Base-by-base conservation (phyloP, 2,113 vertebrate genomes). In the Merops nubicus region DNA sequence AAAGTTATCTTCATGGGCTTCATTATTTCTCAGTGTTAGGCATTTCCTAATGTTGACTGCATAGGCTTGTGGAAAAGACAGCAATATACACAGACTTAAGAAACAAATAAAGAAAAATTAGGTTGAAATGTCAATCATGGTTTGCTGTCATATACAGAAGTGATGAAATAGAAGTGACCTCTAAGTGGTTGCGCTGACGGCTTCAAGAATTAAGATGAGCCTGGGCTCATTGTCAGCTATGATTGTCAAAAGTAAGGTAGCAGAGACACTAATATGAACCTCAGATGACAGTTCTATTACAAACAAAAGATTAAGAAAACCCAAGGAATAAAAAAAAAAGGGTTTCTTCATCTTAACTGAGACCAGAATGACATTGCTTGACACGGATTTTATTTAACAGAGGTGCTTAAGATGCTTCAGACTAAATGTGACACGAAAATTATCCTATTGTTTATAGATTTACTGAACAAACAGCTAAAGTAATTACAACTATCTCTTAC, bases 191-290 rank as follows among this genome's bases (percentile, higher is more conserved):
- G 67, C 33, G 65, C 17, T 92, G 34, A 62, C 0, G 0, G 23
- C 68, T 96, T 93, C 54, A 84, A 95, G 54, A 80, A 86, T 26
- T 77, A 63, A 59, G 54, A 96, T 54, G 67, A 91, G 45, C n/a
- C 54, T 83, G 68, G 83, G 85, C 72, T 84, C 68, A 80, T 40
- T 74, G 75, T 80, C 88, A 88, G 64, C n/a, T 74, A 63, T 5
- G 12, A 70, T 48, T 85, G 75, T 62, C 82, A 95, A 95, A 97
- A 90, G 86, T 53, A 80, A 93, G n/a, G 67, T 36, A 88, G 79
- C 40, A 83, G 43, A 91, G 63, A 86, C 63, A 91, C 33, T 57
- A 93, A 62, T 65, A 65, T 77, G 72, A 80, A 53, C 47, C 68
- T 81, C 26, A 73, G 50, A 88, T 86, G 79, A 93, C 76, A 95